A percentile compares a stretch with the other conserved stretches of the same genome.
phyloP scores from a whole-genome alignment of 2,888 invertebrate species.

The Tribolium freemani region DNA sequence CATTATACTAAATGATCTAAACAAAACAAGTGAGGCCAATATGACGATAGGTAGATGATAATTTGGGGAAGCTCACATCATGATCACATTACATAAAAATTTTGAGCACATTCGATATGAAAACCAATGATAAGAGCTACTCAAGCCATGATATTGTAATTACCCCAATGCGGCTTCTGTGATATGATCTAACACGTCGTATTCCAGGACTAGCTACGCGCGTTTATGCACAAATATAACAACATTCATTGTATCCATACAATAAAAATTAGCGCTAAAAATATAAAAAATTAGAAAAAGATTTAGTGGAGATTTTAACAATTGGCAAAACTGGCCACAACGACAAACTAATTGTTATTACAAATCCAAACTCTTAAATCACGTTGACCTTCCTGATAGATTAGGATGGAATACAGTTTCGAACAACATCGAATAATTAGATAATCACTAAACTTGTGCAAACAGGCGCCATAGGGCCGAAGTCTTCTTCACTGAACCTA shows the following conservation, averaged over 20 bases:
- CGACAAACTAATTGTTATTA: constrained; percentile 35
- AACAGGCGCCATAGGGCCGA: constrained; percentile 59
- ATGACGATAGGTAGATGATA: constrained; percentile 35
- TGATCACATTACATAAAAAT: constrained; percentile 50
- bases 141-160: constrained; percentile 26
- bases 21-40: constrained; percentile 45
- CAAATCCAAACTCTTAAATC: constrained; percentile 31
- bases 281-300: constrained; percentile 54
- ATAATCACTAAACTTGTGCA: constrained; percentile 61
- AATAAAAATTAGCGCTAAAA: constrained; percentile 51
- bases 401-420: constrained; percentile 52
- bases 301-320: constrained; percentile 29
- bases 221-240: constrained; percentile 39
- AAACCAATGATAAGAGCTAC: constrained; percentile 26
- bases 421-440: constrained; percentile 47
- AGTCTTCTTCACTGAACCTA: constrained; percentile 55
- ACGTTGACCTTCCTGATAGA: constrained; percentile 37
- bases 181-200: constrained; percentile 59
- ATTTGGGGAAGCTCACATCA: constrained; percentile 54
- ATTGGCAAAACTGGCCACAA: constrained; percentile 53
- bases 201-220: constrained; percentile 57
- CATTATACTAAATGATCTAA: constrained; percentile 39
- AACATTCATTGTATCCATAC: constrained; percentile 41
- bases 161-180: constrained; percentile 53
- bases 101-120: constrained; percentile 45